Base-by-base conservation (phyloP, 2,888 invertebrate species). In the Mactromeris polynyma region DNA sequence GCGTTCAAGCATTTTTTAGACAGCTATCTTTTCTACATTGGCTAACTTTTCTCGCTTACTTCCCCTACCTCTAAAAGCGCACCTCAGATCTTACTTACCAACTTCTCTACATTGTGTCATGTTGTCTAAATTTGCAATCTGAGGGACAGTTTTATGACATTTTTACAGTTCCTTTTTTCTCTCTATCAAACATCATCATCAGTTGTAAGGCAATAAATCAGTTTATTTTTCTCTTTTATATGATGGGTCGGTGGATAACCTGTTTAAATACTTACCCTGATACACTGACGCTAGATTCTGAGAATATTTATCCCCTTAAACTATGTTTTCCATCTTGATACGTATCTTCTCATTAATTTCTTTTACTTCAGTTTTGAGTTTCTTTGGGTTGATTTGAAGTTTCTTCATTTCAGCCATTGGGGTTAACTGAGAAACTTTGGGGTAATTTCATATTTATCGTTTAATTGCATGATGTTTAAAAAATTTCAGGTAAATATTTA, bases 241-340 rank as follows among this genome's bases (percentile, higher is more conserved):
- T 21, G 58, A 64, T 26, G 3, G 21, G 58, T 26, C n/a, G 7
- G 11, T 26, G 0, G 58, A 64, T 64, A 64, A 26, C 58, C 58
- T 64, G 58, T n/a, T 64, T 64, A 64, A 26, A 64, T 64, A 64
- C 58, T 64, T 64, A 64, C 58, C 26, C 6, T 64, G n/a, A n/a
- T n/a, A 21, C n/a, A 64, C 58, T 9, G 26, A 64, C 26, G 9
- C 26, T 26, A 26, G 7, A 64, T 64, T 64, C 26, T 51, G 19
- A 51, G 51, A 19, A 64, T 64, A 26, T 64, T 64, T 54, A 54
- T 64, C 58, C 11, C 26, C 58, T 64, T 26, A 2, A n/a, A 26
- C 58, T n/a, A 64, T 64, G 58, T 64, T 64, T 64, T n/a, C 21
- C 58, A n/a, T 64, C 58, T n/a, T n/a, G 58, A 58, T 58, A n/a